A percentile compares a stretch with the other conserved stretches of the same genome.
Conservation (phyloP, 30 jellyfish, hydroid and myxozoan genomes). For the Turritopsis dohrnii region DNA sequence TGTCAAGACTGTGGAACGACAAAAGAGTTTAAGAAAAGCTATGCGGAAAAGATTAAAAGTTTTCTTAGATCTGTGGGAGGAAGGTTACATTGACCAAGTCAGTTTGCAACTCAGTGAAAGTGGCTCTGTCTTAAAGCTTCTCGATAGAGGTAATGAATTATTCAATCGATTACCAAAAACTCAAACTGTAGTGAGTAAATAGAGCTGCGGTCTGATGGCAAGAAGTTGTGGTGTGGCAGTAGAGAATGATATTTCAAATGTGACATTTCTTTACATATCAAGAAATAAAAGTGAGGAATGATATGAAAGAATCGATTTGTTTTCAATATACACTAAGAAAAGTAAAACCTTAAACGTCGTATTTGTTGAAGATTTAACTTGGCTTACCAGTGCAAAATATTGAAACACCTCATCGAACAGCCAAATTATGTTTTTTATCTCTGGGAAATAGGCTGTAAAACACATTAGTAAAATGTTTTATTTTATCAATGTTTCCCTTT, state of each 20-base stretch:
- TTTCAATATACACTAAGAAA: no score
- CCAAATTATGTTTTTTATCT: no score
- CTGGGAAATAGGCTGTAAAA: no score
- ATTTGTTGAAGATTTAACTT: no score
- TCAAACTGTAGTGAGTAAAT: no score
- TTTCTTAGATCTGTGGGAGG: slow-evolving; percentile 68
- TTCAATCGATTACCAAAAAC: background rate
- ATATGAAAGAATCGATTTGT: no score
- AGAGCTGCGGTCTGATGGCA: background rate
- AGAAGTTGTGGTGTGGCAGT: background rate
- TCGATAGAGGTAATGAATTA: slow-evolving; percentile 60
- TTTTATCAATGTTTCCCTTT: background rate
- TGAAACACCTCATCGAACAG: no score
- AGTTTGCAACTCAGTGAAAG: slow-evolving; percentile 35
- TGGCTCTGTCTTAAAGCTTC: slow-evolving; percentile 53
- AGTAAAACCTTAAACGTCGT: no score
- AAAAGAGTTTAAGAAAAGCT: slow-evolving; percentile 40
- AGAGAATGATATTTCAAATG: background rate
- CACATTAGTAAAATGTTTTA: background rate
- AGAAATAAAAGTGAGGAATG: background rate
- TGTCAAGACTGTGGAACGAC: slow-evolving; percentile 44
- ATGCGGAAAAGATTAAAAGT: slow-evolving; percentile 58
- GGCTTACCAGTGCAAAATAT: no score
- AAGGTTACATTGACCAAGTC: slow-evolving; percentile 53
- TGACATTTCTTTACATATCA: background rate